Evolutionary conservation across 2,888 invertebrate species (phyloP), one percentile per base, ranked within the genome.

Genomic region (Lucinisca nassula): DNA sequence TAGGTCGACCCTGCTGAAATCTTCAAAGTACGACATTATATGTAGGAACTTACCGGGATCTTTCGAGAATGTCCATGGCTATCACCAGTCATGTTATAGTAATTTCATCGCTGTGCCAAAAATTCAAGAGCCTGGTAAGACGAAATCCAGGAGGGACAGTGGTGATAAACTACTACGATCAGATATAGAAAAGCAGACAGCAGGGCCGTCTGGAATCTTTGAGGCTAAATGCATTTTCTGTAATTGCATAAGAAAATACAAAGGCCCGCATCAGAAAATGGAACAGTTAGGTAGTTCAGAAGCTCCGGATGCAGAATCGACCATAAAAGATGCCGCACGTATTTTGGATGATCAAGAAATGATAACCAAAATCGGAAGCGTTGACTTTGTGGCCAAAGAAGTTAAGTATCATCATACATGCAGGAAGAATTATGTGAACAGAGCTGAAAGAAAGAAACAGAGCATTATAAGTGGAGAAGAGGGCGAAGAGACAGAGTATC

Each of bases 371-470:
- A 76, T 80, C 40, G 40, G 55, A 24, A 74, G 17, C 32, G 35
- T 61, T 75, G 76, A 84, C 58, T 38, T 84, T 55, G 38, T 80
- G 38, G 79, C 79, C 17, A 75, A 79, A 67, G 35, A 75, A 24
- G 49, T 51, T 1, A 74, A 75, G 61, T 75, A 40, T 35, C 84
- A 84, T 32, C 73, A 84, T 30, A 30, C 45, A 40, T 79, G 79
- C 45, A 67, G 79, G n/a, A 79, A 45, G 40, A n/a, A 67, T 17
- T 79, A 79, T 27, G 12, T 72, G 0, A 79, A 79, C 35, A 70
- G 24, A 70, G 49, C 45, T 40, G 67, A 70, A 40, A 30, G 49
- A 40, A 67, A 21, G 35, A 70, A 10, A 10, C 27, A 32, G n/a
- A 24, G 10, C 10, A 17, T n/a, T 30, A 17, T 17, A 21, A 40